phyloP scores from a whole-genome alignment of 1,140 invertebrate species.

The Zophobas morio region DNA sequence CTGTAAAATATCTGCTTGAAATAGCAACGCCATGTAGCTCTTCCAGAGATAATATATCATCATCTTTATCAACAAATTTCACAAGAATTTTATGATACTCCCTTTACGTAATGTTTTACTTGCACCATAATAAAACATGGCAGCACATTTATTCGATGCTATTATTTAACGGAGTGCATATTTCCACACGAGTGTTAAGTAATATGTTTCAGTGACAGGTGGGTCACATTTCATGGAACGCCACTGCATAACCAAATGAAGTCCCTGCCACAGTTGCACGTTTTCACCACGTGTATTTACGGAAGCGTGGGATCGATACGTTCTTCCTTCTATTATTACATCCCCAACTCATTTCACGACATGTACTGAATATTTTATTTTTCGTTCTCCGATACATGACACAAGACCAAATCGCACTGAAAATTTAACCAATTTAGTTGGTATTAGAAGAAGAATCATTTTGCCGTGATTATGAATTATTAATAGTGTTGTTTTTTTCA shows the following conservation, averaged over 20 bases:
- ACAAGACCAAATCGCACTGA: constrained; percentile 11
- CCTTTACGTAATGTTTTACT: constrained; percentile 4
- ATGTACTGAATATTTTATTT: constrained; percentile 41
- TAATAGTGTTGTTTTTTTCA: background rate
- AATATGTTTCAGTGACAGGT: constrained; percentile 37
- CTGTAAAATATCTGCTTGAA: background rate
- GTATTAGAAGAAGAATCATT: background rate
- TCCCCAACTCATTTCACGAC: constrained; percentile 41
- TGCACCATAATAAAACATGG: constrained; percentile 12
- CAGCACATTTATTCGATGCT: constrained; percentile 22
- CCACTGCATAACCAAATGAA: constrained; percentile 30
- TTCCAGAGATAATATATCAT: background rate
- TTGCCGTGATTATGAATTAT: background rate
- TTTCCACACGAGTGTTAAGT: constrained; percentile 31
- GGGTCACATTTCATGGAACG: constrained; percentile 36
- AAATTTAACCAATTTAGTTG: constrained; percentile 25
- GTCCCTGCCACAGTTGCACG: constrained; percentile 16
- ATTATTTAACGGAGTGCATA: constrained; percentile 34
- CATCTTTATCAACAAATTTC: background rate
- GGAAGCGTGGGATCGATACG: constrained; percentile 29
- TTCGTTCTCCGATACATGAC: constrained; percentile 10
- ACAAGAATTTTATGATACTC: constrained; percentile 7
- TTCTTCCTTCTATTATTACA: constrained; percentile 40
- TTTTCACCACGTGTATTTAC: constrained; percentile 42
- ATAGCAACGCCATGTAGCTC: background rate